Percentiles rank a stretch among this genome's conserved stretches.
These are phyloP conservation scores for Tipula vernalis DNA, from an alignment of 2,888 invertebrate species.

Conservation along the genomic window DNA sequence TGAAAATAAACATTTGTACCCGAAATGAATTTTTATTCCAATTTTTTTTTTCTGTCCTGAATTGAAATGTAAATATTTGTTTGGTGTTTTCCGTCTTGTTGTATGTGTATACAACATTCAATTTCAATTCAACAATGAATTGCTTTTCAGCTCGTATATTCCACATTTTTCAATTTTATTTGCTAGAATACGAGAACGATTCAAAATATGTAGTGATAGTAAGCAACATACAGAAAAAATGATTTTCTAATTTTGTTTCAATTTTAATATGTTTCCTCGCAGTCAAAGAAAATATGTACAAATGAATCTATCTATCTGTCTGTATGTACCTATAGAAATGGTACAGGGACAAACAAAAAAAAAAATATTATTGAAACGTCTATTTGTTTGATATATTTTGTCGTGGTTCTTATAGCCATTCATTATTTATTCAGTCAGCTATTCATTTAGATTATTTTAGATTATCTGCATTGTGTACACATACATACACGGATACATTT, in stretches of 20 bases:
- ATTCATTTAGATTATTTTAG: background rate
- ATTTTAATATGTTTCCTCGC: background rate
- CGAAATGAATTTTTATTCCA: background rate
- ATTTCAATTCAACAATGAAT: background rate
- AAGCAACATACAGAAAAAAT: background rate
- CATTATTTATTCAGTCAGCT: background rate
- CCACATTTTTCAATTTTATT: background rate
- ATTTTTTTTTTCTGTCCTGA: background rate
- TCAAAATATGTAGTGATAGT: background rate
- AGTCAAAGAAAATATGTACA: background rate
- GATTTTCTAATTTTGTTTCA: background rate
- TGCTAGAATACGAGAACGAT: background rate
- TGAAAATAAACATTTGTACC: background rate
- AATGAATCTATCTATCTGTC: background rate
- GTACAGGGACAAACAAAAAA: background rate
- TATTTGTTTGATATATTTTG: background rate
- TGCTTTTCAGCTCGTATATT: background rate
- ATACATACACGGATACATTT: too few species aligned
- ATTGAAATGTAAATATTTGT: background rate
- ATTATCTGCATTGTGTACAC: background rate
- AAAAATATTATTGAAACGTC: background rate
- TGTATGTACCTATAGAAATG: background rate
- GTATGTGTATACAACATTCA: background rate
- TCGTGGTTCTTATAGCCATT: background rate
- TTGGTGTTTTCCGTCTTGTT: background rate